Base-by-base conservation (phyloP, 2,797 vertebrate genomes). In the Rhodeus uyekii region DNA sequence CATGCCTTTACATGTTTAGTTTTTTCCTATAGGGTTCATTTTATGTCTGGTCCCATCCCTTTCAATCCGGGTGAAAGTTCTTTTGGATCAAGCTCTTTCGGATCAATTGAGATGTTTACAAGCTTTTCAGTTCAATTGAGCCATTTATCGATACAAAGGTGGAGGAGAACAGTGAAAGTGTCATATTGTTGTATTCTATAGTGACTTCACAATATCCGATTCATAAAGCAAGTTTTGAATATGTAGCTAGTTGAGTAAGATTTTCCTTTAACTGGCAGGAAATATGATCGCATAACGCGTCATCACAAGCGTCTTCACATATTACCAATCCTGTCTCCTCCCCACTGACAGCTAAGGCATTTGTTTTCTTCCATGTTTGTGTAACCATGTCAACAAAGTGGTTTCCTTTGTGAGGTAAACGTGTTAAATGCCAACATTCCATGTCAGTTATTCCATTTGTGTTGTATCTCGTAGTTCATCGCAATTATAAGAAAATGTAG, bases 311-410 rank as follows among this genome's bases (percentile, higher is more conserved):
- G n/a, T 46, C 27, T 60, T 85, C 72, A 78, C 53, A 36, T 48
- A 38, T 68, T 55, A 61, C 27, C 32, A 61, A 63, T 48, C 4
- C 50, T 7, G 67, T 32, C 32, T 29, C 61, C 36, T 78, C 24
- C 71, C 63, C 69, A 67, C 69, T 69, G 32, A 80, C 50, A 64
- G 74, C 50, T 27, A 50, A 68, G 60, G 2, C 60, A 22, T 73
- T 82, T 29, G 61, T 73, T 85, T 72, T 61, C 34, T 83, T 42
- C 9, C n/a, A 53, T 32, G 32, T 29, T 61, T 61, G 67, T 36
- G 89, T 90, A 88, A 84, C 87, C 24, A 81, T 85, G 85, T 85
- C 68, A 84, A 87, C 85, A 1, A 63, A 6, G 4, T 39, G 13
- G 10, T 50, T 46, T 19, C 14, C 86, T 90, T 86, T 87, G 76